Percentiles rank a stretch among this genome's conserved stretches.
Evolutionary conservation across 2,113 vertebrate genomes (phyloP).

Genomic region (Semnornis frantzii): DNA sequence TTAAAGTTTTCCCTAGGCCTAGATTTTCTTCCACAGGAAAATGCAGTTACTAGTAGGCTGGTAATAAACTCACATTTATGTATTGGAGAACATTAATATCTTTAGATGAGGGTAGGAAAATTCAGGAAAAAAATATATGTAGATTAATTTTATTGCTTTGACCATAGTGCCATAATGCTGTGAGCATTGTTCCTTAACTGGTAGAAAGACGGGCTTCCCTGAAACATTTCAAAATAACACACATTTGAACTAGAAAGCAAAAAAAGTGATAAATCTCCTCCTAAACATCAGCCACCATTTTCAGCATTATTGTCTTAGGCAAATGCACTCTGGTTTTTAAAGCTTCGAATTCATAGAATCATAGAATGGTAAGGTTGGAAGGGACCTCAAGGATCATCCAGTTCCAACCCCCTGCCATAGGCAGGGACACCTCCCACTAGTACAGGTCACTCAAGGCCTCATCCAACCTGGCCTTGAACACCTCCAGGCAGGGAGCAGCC

Average conservation of each 20-base stretch:
- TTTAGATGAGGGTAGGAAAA: not conserved
- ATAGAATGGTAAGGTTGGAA: no score
- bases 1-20: not conserved
- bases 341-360: no score
- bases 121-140: not conserved
- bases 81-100: not conserved
- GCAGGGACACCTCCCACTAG: no score
- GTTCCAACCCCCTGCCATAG: no score
- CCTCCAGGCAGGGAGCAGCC: no score
- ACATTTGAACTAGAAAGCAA: not conserved
- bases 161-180: not conserved
- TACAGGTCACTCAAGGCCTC: no score
- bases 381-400: no score
- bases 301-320: not conserved
- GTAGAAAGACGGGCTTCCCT: not conserved
- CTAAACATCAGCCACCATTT: not conserved
- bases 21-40: not conserved
- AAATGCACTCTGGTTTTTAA: conserved; percentile 29
- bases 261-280: not conserved
- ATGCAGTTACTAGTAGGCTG: not conserved
- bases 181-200: not conserved
- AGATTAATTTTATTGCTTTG: not conserved
- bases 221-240: not conserved
- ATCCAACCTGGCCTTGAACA: no score
- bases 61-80: not conserved